Conservation (phyloP, 2,113 vertebrate species). For the Sinocyclocheilus grahami region DNA sequence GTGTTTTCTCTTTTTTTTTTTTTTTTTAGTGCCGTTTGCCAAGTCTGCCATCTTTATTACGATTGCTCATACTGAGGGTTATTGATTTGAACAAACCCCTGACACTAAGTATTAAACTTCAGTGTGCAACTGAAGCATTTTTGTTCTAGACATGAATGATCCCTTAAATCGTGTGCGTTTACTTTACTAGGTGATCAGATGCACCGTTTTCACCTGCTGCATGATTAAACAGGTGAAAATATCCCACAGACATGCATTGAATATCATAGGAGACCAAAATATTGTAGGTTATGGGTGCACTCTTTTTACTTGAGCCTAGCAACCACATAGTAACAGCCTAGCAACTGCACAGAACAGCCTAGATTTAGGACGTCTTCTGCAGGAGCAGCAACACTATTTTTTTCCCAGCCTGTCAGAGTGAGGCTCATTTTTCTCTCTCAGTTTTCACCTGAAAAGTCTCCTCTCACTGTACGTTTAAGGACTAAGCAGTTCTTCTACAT, state of each 20-base stretch:
- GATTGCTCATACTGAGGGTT: not conserved
- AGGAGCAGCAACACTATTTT: not conserved
- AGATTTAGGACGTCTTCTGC: not conserved
- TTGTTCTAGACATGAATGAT: not conserved
- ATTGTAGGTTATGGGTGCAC: not conserved
- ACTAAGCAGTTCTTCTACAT: slow-evolving; percentile 42
- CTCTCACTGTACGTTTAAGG: not conserved
- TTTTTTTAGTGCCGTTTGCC: slow-evolving; percentile 28
- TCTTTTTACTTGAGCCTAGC: not conserved
- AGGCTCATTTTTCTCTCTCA: not conserved
- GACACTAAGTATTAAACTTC: not conserved
- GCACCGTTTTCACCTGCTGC: not conserved
- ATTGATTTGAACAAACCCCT: not conserved
- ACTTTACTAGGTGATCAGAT: not conserved
- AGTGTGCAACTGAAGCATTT: not conserved
- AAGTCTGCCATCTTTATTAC: not conserved
- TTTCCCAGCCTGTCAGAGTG: not conserved
- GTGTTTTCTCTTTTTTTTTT: not conserved
- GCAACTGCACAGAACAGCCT: not conserved
- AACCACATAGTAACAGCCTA: not conserved
- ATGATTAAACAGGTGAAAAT: not conserved
- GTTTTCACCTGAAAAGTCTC: not conserved
- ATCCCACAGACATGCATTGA: not conserved
- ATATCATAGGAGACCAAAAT: not conserved
- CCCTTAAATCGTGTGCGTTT: not conserved